Evolutionary conservation across 2,113 vertebrate species (phyloP), one percentile per base, ranked within the genome.

Genomic region (Excalfactoria chinensis): DNA sequence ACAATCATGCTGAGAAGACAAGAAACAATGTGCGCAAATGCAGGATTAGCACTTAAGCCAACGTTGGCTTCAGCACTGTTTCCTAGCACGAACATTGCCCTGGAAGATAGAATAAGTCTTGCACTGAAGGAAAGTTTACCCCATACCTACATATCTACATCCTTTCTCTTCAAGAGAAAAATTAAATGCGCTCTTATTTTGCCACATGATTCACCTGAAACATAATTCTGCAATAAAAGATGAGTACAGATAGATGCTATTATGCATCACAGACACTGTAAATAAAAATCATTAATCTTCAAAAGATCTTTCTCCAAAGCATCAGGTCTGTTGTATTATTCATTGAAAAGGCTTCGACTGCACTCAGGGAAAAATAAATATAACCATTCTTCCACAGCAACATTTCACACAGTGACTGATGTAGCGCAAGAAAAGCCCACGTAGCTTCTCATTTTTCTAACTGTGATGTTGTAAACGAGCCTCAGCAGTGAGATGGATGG

Each of bases 241-340:
- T 49, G 63, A 66, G 20, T 64, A 72, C 37, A 68, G 72, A 91
- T 63, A 93, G 53, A 64, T 88, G 68, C 62, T 71, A 44, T 72
- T 86, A 79, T 18, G 69, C 20, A 79, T 10, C 34, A 72, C 23
- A 51, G 90, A 82, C 56, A 48, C 13, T 11, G 7, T 69, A 88
- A 79, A 83, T 88, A 88, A 92, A 88, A 72, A 71, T 55, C 32
- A 83, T 80, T 86, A 64, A 63, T 68, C 72, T 91, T 93, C 87
- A 76, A 80, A 78, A 80, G 59, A 46, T 30, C 68, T 69, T 88
- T 68, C 76, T 88, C 72, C 34, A 34, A 82, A 74, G 8, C 51
- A 78, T 92, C 67, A 67, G 68, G 53, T 0, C 2, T 3, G 2
- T 59, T 79, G 49, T n/a, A 72, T 76, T 79, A 83, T 83, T 90